Percentiles rank a stretch among this genome's conserved stretches.
phyloP scores from a whole-genome alignment of 2,888 invertebrate genomes.

The Anticlea derivata region DNA sequence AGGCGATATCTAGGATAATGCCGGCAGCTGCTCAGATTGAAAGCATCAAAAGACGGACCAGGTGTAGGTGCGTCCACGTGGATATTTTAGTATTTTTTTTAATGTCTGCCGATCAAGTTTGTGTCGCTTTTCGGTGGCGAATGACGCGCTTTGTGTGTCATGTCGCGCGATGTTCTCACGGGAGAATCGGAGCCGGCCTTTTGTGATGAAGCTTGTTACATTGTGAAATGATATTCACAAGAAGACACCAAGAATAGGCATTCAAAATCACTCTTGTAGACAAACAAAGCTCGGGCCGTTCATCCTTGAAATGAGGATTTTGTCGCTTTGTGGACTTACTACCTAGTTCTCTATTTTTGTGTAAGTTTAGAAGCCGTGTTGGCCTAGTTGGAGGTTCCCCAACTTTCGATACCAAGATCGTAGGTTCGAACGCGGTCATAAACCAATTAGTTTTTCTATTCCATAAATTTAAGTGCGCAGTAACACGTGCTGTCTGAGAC shows the following conservation, averaged over 20 bases:
- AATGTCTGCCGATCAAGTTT: slow-evolving; percentile 35
- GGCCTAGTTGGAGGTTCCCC: no score
- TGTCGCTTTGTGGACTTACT: no score
- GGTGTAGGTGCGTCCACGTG: slow-evolving; percentile 69
- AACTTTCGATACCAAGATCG: no score
- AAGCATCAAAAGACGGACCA: slow-evolving; percentile 51
- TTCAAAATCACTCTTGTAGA: slow-evolving; percentile 1
- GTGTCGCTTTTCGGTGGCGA: slow-evolving; percentile 28
- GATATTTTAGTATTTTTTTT: slow-evolving; percentile 45
- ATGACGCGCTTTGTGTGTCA: slow-evolving; percentile 32
- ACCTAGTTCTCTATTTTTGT: no score
- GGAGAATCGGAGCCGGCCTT: slow-evolving; percentile 22
- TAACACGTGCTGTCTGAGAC: no score
- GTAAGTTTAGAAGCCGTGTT: no score
- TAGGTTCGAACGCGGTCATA: no score
- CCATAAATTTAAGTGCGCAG: no score
- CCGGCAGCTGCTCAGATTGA: slow-evolving; percentile 63
- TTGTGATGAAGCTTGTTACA: slow-evolving; percentile 16
- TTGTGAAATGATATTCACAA: slow-evolving; percentile 10
- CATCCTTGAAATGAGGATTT: background rate
- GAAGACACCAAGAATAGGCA: background rate
- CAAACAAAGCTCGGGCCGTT: background rate
- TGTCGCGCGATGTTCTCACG: slow-evolving; percentile 24
- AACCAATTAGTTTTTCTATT: no score
- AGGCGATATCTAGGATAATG: slow-evolving; percentile 66